phyloP scores from a whole-genome alignment of 2,113 vertebrate species.

The Oceanites oceanicus region DNA sequence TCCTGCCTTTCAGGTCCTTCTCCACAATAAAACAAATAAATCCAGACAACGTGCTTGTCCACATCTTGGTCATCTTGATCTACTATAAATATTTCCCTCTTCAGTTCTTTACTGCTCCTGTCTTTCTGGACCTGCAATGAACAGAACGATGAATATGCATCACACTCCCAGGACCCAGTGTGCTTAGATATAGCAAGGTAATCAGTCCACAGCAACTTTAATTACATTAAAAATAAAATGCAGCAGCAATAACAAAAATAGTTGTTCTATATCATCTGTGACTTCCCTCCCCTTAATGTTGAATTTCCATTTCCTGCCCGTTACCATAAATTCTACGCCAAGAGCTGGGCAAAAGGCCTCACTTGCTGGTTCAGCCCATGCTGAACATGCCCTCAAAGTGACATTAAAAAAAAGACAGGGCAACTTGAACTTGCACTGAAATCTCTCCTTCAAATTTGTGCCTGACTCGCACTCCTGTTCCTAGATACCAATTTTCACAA shows the following conservation, averaged over 20 bases:
- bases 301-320: not conserved
- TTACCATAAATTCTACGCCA: not conserved
- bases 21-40: not conserved
- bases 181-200: not conserved
- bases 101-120: not conserved
- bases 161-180: not conserved
- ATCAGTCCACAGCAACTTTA: not conserved
- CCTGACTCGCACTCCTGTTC: not conserved
- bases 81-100: not conserved
- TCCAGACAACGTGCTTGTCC: not conserved
- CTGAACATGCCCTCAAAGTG: not conserved
- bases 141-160: not conserved
- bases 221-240: not conserved
- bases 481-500: not conserved
- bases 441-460: not conserved
- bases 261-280: not conserved
- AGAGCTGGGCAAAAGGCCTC: not conserved
- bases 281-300: not conserved
- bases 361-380: too few species aligned
- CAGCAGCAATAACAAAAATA: not conserved
- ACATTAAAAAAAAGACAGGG: not conserved
- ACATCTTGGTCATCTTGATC: not conserved
- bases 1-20: not conserved
- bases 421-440: not conserved
- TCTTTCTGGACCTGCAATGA: not conserved